These are phyloP conservation scores for Platycnemis pennipes DNA, from an alignment of 2,888 invertebrate genomes.

Conservation along the genomic window DNA sequence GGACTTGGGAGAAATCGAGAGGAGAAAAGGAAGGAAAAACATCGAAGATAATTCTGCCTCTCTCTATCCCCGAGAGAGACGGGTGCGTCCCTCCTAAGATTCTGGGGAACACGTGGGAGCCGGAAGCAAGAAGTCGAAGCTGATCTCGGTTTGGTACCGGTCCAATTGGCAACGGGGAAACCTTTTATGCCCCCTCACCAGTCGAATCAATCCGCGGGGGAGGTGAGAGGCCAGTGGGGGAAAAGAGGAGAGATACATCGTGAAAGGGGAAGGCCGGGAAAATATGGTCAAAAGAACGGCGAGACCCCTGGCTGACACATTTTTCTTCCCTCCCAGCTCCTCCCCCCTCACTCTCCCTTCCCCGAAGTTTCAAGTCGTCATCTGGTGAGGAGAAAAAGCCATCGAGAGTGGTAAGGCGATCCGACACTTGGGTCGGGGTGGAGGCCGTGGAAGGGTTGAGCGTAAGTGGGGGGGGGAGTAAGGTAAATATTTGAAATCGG, in stretches of 20 bases:
- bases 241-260: neutral
- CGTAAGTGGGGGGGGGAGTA: neutral
- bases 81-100: neutral
- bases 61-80: neutral
- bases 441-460: neutral
- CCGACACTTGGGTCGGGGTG: neutral
- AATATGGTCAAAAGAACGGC: neutral
- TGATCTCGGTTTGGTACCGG: neutral
- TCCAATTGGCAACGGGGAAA: constrained; percentile 49
- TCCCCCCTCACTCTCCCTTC: neutral
- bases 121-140: constrained; percentile 41
- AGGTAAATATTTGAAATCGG: constrained; percentile 11
- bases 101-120: constrained; percentile 33
- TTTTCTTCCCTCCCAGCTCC: neutral
- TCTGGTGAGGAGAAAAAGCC: neutral
- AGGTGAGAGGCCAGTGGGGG: neutral
- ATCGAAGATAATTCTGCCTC: neutral
- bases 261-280: neutral
- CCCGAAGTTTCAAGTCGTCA: neutral
- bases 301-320: neutral
- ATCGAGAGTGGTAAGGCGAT: neutral
- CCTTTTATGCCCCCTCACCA: neutral
- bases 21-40: neutral
- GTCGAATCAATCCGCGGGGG: neutral
- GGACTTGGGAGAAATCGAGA: neutral